These are phyloP conservation scores for Leptogaster cylindrica DNA, from an alignment of 2,888 invertebrate genomes.

Conservation along the genomic window DNA sequence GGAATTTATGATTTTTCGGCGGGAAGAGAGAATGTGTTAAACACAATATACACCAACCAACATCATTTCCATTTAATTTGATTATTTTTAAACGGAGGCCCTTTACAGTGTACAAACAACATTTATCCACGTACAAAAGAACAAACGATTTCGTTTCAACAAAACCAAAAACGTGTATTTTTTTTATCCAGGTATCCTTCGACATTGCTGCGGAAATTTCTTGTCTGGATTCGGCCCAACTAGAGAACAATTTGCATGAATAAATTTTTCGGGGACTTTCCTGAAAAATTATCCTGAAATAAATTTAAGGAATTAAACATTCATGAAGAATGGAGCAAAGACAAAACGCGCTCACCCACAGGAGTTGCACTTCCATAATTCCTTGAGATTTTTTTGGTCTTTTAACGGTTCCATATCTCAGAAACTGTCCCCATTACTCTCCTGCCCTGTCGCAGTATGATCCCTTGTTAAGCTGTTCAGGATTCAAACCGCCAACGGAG, in stretches of 20 bases:
- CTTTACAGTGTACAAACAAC: too few relatives aligned
- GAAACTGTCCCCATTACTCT: conserved; percentile 4
- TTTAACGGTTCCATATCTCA: conserved; percentile 7
- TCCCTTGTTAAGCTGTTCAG: conserved; percentile 1
- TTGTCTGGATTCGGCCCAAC: too few relatives aligned
- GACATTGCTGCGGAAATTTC: too few relatives aligned
- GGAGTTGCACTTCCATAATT: not conserved
- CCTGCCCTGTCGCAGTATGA: not conserved
- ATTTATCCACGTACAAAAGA: too few relatives aligned
- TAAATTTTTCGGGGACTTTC: not conserved
- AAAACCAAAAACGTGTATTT: too few relatives aligned
- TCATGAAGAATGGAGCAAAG: conserved; percentile 1
- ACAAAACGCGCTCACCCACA: not conserved
- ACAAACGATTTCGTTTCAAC: too few relatives aligned
- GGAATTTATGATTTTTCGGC: conserved; percentile 3
- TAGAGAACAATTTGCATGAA: not conserved
- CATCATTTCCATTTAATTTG: too few relatives aligned
- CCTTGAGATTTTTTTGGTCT: not conserved
- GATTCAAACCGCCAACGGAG: not conserved
- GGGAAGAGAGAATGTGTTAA: too few relatives aligned
- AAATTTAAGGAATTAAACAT: conserved; percentile 5
- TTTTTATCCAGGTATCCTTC: too few relatives aligned
- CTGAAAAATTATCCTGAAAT: conserved; percentile 1
- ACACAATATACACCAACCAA: too few relatives aligned
- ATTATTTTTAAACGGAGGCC: too few relatives aligned